These are phyloP conservation scores for Boleophthalmus pectinirostris DNA, from an alignment of 2,113 vertebrate species.

Conservation along the genomic window DNA sequence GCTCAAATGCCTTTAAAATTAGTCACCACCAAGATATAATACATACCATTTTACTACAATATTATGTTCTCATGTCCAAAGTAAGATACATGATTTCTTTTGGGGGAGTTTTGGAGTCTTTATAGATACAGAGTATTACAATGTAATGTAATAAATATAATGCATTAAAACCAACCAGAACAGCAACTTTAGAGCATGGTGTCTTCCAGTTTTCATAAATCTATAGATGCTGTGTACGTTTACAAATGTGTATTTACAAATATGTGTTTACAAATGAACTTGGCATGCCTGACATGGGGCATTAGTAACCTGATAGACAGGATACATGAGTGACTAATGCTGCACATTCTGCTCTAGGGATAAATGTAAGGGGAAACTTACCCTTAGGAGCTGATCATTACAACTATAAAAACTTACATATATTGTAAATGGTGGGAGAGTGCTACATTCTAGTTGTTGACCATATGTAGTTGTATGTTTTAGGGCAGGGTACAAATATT, in stretches of 20 bases:
- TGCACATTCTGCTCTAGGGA: neutral
- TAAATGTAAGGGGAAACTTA: constrained; percentile 24
- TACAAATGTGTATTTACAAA: no score
- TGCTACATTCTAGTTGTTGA: neutral
- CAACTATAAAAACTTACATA: neutral
- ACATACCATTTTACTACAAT: neutral
- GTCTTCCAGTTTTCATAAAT: neutral
- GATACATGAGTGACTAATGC: neutral
- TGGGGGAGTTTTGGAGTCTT: neutral
- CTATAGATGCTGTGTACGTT: neutral
- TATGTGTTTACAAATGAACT: neutral
- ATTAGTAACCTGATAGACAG: neutral
- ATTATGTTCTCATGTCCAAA: neutral
- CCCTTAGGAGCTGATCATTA: neutral
- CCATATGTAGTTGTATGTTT: neutral
- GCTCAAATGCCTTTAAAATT: neutral
- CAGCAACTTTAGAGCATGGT: constrained; percentile 7
- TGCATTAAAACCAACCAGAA: neutral
- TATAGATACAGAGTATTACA: neutral
- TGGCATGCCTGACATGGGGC: neutral
- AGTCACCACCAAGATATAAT: neutral
- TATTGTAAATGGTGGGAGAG: neutral
- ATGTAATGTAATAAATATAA: neutral
- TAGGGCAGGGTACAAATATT: constrained; percentile 29
- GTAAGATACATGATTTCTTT: neutral